Evolutionary conservation across 2,888 invertebrate genomes (phyloP).

Genomic region (Theodoxus fluviatilis): DNA sequence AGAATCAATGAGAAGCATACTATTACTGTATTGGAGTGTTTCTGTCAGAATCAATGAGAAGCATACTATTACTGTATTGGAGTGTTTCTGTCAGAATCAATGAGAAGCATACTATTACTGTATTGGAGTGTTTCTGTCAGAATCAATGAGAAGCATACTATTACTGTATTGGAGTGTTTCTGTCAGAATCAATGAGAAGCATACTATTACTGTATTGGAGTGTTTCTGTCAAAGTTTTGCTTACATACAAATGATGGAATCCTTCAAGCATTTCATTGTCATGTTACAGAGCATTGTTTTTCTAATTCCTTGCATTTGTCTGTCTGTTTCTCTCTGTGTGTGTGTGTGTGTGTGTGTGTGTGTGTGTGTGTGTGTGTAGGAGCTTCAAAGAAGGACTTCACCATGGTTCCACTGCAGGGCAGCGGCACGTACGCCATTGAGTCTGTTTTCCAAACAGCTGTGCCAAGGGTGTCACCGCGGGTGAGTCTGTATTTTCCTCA

Average conservation of each 20-base stretch:
- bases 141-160: too few relatives aligned
- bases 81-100: too few relatives aligned
- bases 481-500: conserved; percentile 39
- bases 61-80: too few relatives aligned
- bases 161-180: too few relatives aligned
- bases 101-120: too few relatives aligned
- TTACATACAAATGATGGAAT: background rate
- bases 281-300: background rate
- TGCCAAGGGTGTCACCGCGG: conserved; percentile 60
- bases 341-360: background rate
- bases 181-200: background rate
- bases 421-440: conserved; percentile 68
- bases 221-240: background rate
- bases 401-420: conserved; percentile 66
- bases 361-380: too few relatives aligned
- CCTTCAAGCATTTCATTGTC: background rate
- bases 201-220: background rate
- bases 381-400: conserved; percentile 57
- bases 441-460: conserved; percentile 65
- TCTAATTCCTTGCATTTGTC: background rate
- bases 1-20: too few relatives aligned
- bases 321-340: too few relatives aligned
- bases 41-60: too few relatives aligned
- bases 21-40: too few relatives aligned
- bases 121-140: too few relatives aligned